Conservation (phyloP, 2,888 invertebrate genomes). For the Nomada goodeniana region DNA sequence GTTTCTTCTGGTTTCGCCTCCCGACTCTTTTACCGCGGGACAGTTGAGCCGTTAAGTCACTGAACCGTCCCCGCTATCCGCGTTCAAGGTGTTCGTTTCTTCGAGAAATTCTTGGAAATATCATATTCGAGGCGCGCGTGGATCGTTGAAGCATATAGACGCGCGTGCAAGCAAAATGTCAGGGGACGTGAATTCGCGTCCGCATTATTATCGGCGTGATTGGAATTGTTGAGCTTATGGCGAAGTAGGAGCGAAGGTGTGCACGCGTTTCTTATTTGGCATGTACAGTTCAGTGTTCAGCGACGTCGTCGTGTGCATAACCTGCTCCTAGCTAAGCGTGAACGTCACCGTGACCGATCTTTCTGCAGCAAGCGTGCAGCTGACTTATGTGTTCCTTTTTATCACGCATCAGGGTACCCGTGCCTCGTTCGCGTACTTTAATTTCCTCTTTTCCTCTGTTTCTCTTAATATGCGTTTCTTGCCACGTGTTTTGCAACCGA, state of each 20-base stretch:
- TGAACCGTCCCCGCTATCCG: not conserved
- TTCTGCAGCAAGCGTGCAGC: conserved; percentile 13
- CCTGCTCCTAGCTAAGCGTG: conserved; percentile 23
- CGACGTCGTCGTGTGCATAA: conserved; percentile 3
- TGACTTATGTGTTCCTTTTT: conserved; percentile 47
- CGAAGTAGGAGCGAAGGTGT: not conserved
- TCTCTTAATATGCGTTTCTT: conserved; percentile 5
- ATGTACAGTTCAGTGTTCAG: conserved; percentile 6
- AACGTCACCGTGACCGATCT: conserved; percentile 42
- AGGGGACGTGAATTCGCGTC: too few species aligned
- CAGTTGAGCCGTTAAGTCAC: not conserved
- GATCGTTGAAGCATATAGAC: too few species aligned
- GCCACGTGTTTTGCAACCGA: not conserved
- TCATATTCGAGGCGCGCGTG: too few species aligned
- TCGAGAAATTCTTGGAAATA: not conserved
- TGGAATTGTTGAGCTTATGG: not conserved
- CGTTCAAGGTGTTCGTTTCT: not conserved
- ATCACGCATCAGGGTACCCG: conserved; percentile 17
- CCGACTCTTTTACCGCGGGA: not conserved
- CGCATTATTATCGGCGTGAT: not conserved
- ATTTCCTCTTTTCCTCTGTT: not conserved
- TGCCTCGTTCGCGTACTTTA: not conserved
- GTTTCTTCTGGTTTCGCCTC: conserved; percentile 8
- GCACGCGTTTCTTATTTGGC: not conserved
- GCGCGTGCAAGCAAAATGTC: not conserved